Evolutionary conservation across 2,797 vertebrate species (phyloP), one percentile per base, ranked within the genome.

Genomic region (Falco rusticolus): DNA sequence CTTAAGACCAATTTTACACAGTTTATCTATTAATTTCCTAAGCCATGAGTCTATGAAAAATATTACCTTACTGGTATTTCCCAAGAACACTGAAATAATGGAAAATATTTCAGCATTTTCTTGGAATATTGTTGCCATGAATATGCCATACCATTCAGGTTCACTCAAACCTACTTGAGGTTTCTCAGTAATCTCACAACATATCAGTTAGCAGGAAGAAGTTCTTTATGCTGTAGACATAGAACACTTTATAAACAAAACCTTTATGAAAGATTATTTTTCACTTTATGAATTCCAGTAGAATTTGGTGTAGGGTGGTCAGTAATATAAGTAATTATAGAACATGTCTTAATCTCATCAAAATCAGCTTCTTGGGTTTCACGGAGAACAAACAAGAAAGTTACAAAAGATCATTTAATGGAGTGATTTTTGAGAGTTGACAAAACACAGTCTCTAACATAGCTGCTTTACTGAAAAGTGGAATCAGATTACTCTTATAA

Each of bases 341-440:
- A 33, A 68, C 12, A 26, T 48, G 5, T n/a, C 28, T 75, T 64
- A 77, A 53, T 68, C n/a, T 51, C 48, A 77, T 77, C 71, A 83
- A 95, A 95, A 89, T 15, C 69, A 60, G 64, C 53, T 87, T 79
- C 83, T 56, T 74, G 39, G 75, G 75, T 78, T 95, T 92, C 75
- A 87, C 17, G 6, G 15, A 80, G 17, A 77, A 39, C 45, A 60
- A 83, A 51, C 0, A 0, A 65, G 63, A 26, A 78, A 64, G 13
- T 66, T 74, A n/a, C 0, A 28, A 77, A n/a, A 74, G 31, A 70
- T 17, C 8, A 63, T 33, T 80, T 43, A 71, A 66, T n/a, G 26
- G 71, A 47, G 70, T n/a, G 24, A 3, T 24, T 87, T 93, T 61
- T 63, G 54, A 91, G 39, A 76, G 53, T 1, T 83, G 57, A 92